Percentiles rank a stretch among this genome's conserved stretches.
These are phyloP conservation scores for Lateolabrax maculatus DNA, from an alignment of 2,797 vertebrate species.

Conservation along the genomic window DNA sequence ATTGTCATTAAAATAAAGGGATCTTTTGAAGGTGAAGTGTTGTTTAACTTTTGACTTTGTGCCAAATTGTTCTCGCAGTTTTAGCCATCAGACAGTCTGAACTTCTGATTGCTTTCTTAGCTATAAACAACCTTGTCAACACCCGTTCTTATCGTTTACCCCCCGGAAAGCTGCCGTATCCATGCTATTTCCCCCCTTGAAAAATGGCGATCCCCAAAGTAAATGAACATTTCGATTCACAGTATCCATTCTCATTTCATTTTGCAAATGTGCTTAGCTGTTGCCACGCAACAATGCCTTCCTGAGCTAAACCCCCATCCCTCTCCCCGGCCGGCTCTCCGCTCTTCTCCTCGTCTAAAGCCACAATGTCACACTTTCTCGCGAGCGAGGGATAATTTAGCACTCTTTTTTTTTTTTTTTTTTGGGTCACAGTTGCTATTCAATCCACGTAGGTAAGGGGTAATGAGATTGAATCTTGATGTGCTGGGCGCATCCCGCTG, in stretches of 20 bases:
- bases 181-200: constrained; percentile 52
- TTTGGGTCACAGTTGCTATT: constrained; percentile 75
- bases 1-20: constrained; percentile 43
- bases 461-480: constrained; percentile 86
- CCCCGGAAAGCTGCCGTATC: constrained; percentile 58
- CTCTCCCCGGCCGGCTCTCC: constrained; percentile 32
- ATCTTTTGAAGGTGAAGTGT: constrained; percentile 50
- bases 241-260: constrained; percentile 81
- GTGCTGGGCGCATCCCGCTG: constrained; percentile 64
- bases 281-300: constrained; percentile 84
- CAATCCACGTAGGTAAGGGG: constrained; percentile 72
- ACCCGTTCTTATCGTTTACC: constrained; percentile 66
- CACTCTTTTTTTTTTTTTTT: constrained; percentile 56
- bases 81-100: constrained; percentile 36
- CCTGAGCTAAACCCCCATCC: constrained; percentile 51
- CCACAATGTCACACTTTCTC: constrained; percentile 81
- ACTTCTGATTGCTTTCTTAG: constrained; percentile 58
- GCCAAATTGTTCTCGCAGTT: constrained; percentile 40
- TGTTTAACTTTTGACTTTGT: constrained; percentile 49
- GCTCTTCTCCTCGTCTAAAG: constrained; percentile 66
- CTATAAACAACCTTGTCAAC: constrained; percentile 74
- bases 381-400: constrained; percentile 70
- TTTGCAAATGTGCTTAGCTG: constrained; percentile 84
- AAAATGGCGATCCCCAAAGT: constrained; percentile 76
- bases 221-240: constrained; percentile 81